These are phyloP conservation scores for Cyclopterus lumpus DNA, from an alignment of 2,797 vertebrate species.

Conservation along the genomic window DNA sequence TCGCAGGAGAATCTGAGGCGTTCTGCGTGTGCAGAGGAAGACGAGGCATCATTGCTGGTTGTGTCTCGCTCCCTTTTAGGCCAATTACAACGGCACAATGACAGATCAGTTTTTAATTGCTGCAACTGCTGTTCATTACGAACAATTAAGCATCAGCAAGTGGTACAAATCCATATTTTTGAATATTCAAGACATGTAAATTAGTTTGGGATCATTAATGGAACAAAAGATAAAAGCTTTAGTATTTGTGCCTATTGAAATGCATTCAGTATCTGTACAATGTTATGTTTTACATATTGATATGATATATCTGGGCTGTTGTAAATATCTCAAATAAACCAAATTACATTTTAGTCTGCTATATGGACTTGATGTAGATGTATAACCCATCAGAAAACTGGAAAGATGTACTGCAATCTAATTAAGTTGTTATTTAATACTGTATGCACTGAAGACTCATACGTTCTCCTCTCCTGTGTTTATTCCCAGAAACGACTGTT, in stretches of 20 bases:
- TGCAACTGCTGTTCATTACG: conserved; percentile 54
- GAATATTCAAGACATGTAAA: conserved; percentile 28
- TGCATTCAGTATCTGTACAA: conserved; percentile 3
- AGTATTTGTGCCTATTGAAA: conserved; percentile 11
- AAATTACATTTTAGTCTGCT: neutral
- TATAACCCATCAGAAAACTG: neutral
- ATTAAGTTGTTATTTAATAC: neutral
- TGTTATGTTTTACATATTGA: neutral
- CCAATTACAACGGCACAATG: conserved; percentile 66
- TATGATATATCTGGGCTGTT: neutral
- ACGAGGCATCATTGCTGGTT: conserved; percentile 44
- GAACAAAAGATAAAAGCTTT: conserved; percentile 17
- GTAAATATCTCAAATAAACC: neutral
- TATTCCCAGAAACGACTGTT: neutral
- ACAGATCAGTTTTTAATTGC: conserved; percentile 65
- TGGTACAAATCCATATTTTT: conserved; percentile 33
- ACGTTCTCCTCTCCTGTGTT: neutral
- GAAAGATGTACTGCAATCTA: neutral
- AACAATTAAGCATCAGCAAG: conserved; percentile 37
- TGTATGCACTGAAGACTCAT: neutral
- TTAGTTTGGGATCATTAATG: conserved; percentile 22
- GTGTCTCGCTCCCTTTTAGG: conserved; percentile 53
- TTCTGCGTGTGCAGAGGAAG: conserved; percentile 32
- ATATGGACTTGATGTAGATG: neutral
- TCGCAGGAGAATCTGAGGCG: conserved; percentile 46